Evolutionary conservation across 2,797 vertebrate genomes (phyloP).

Genomic region (Pogoniulus pusillus): DNA sequence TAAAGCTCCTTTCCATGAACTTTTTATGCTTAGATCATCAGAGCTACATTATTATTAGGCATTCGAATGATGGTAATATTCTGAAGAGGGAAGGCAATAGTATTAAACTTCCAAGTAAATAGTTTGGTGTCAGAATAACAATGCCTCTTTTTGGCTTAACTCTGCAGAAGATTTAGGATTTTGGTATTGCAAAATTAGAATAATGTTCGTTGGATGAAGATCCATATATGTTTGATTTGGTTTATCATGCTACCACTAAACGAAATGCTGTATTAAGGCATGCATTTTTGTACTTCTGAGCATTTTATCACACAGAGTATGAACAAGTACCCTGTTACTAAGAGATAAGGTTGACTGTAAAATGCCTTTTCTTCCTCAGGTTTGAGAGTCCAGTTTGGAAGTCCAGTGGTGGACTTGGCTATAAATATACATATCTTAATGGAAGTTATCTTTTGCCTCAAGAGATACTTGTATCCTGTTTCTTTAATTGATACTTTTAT

Average conservation of each 20-base stretch:
- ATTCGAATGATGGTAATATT: background rate
- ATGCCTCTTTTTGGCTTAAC: background rate
- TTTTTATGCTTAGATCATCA: background rate
- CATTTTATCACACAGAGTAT: background rate
- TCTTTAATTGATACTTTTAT: background rate
- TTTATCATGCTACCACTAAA: background rate
- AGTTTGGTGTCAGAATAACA: background rate
- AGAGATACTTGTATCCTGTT: background rate
- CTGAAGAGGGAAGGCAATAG: background rate
- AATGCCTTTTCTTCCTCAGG: background rate
- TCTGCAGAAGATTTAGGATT: background rate
- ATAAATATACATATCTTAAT: background rate
- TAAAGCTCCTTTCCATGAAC: background rate
- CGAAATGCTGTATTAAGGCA: background rate
- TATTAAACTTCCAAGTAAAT: background rate
- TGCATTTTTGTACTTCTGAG: background rate
- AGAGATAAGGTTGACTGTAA: rapidly evolving
- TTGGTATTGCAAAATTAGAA: background rate
- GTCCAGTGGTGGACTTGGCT: background rate
- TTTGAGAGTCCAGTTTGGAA: background rate
- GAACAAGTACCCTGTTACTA: background rate
- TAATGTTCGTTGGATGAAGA: background rate
- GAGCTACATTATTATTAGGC: background rate
- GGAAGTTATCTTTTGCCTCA: background rate
- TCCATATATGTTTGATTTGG: rapidly evolving